These are phyloP conservation scores for Nibea coibor DNA, from an alignment of 2,113 vertebrate genomes.

Conservation along the genomic window DNA sequence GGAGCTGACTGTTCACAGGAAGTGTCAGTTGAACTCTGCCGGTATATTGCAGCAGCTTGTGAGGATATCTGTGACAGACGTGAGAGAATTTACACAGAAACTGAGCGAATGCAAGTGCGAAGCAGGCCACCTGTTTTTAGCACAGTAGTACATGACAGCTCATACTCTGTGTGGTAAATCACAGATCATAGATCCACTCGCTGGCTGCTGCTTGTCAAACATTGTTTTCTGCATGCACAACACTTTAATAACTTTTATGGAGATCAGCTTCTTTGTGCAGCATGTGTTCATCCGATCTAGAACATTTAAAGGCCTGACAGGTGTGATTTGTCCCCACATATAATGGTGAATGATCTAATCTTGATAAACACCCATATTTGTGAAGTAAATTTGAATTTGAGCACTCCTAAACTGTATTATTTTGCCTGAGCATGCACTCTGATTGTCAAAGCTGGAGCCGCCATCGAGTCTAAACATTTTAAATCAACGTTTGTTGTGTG, in stretches of 20 bases:
- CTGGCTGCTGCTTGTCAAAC: neutral
- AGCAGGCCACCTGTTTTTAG: neutral
- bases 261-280: neutral
- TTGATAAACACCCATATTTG: too few relatives aligned
- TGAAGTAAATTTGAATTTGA: neutral
- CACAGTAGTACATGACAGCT: neutral
- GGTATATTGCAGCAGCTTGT: neutral
- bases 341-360: neutral
- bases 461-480: too few relatives aligned
- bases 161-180: neutral
- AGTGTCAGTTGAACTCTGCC: neutral
- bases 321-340: neutral
- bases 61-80: constrained; percentile 5
- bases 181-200: neutral
- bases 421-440: too few relatives aligned
- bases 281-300: neutral
- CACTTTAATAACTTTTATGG: neutral
- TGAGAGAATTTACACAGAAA: neutral
- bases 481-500: neutral
- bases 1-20: constrained; percentile 30
- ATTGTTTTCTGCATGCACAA: neutral
- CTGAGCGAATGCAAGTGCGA: neutral
- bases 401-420: neutral
- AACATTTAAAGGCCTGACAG: neutral
- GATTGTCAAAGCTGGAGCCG: too few relatives aligned